Percentiles rank a stretch among this genome's conserved stretches.
These are phyloP conservation scores for Rissa tridactyla DNA, from an alignment of 2,113 vertebrate species.

Conservation along the genomic window DNA sequence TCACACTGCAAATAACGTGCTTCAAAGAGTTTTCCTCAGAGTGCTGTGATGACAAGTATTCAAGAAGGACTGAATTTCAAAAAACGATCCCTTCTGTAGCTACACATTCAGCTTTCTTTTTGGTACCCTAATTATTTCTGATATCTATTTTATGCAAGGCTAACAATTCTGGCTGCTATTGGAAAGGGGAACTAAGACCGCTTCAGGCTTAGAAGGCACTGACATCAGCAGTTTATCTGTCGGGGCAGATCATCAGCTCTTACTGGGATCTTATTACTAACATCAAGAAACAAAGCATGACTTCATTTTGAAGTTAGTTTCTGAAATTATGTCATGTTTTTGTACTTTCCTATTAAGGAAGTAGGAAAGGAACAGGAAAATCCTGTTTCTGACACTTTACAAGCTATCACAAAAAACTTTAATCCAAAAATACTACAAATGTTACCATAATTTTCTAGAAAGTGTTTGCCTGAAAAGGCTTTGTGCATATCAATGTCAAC, in stretches of 20 bases:
- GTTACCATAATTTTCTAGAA: background rate
- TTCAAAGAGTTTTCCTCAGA: background rate
- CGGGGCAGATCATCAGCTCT: background rate
- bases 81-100: background rate
- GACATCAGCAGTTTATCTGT: background rate
- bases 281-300: background rate
- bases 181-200: background rate
- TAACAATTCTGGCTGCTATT: background rate
- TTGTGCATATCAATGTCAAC: background rate
- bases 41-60: background rate
- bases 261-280: background rate
- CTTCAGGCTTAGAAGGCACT: background rate
- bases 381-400: background rate
- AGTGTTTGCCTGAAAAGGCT: background rate
- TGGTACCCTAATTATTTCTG: background rate
- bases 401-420: background rate
- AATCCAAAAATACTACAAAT: background rate
- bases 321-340: background rate
- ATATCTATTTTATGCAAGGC: slow-evolving; percentile 10
- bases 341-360: background rate
- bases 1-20: background rate
- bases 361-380: background rate
- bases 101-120: background rate
- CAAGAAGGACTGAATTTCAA: background rate
- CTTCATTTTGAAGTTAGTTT: background rate